Evolutionary conservation across 2,797 vertebrate genomes (phyloP), one percentile per base, ranked within the genome.

Genomic region (Acanthis flammea): DNA sequence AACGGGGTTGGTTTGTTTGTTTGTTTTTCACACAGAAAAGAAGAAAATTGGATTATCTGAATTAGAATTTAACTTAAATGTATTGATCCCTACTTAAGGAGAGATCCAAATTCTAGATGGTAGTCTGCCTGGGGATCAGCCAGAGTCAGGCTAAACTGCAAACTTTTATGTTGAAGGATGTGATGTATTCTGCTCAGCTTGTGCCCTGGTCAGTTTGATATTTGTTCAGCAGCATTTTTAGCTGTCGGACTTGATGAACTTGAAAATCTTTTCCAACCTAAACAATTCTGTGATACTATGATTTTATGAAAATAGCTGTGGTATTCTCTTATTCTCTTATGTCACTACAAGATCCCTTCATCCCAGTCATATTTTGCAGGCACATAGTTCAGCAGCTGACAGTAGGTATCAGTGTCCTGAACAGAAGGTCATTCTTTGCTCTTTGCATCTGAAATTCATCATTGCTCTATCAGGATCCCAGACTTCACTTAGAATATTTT

Each of bases 81-180:
- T 70, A 54, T 58, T 70, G 77, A 70, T 83, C 33, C 6, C 21
- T 39, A 5, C 50, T 72, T 74, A 45, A 67, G 42, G 42, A 72
- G 30, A 21, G 81, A 47, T 1, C 19, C 48, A 48, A 15, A 48
- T 53, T 0, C 1, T 44, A 15, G 1, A 2, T 39, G 6, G 6
- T 80, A 22, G 7, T 57, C 42, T 75, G 41, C 24, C 48, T 66
- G 28, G 44, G 14, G 19, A 61, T 47, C 37, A 74, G 15, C 11
- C 65, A 74, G 35, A 1, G 0, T 14, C 51, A 17, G 31, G 58
- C 37, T 78, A 62, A 85, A 65, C 44, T 0, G 1, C 60, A 42
- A 10, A 31, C 5, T 8, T 66, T 66, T 35, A 3, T 74, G 7
- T 33, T n/a, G 33, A 85, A 73, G 70, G 41, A 28, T 55, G 14